Base-by-base conservation (phyloP, 2,888 invertebrate genomes). In the Orthosia incerta region DNA sequence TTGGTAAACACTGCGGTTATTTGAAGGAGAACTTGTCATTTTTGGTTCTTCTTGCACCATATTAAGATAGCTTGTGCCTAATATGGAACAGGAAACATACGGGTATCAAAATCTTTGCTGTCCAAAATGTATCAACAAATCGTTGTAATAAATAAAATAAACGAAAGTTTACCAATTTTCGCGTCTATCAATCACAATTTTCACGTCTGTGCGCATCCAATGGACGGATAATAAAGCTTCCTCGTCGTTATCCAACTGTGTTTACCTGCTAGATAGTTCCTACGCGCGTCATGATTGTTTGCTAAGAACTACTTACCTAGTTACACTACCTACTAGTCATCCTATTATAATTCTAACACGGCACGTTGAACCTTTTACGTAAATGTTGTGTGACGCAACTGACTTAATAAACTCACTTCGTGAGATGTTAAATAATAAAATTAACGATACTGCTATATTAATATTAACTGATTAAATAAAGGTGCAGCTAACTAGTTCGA, bases 351-450 rank as follows among this genome's bases (percentile, higher is more conserved):
- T 88, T 88, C 86, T 88, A 86, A 74, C 72, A 60, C 69, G 80
- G 90, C 86, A 77, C 87, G 78, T 87, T 90, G 87, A 90, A 89
- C 89, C 80, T 85, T 75, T 87, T 79, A 84, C 79, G 78, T 84
- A 83, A 84, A 82, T 75, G 68, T 72, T 55, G 26, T 67, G 56
- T 82, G 77, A 86, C 79, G 80, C 65, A 79, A 84, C 57, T 55
- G 20, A 73, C 74, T 73, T 78, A 79, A 68, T 72, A 63, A 53
- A 15, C 51, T 16, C 66, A 71, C 51, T 60, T 66, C 61, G 68
- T 61, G 12, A 64, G 74, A 62, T 67, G 51, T 67, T 82, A 57
- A 74, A 84, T 75, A 83, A 84, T 77, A 59, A 62, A 74, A 45
- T 31, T 55, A 64, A 39, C 13, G 26, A 74, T 67, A 70, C 51